Evolutionary conservation across 2,888 invertebrate species (phyloP), one percentile per base, ranked within the genome.

Genomic region (Sesamia inferens): DNA sequence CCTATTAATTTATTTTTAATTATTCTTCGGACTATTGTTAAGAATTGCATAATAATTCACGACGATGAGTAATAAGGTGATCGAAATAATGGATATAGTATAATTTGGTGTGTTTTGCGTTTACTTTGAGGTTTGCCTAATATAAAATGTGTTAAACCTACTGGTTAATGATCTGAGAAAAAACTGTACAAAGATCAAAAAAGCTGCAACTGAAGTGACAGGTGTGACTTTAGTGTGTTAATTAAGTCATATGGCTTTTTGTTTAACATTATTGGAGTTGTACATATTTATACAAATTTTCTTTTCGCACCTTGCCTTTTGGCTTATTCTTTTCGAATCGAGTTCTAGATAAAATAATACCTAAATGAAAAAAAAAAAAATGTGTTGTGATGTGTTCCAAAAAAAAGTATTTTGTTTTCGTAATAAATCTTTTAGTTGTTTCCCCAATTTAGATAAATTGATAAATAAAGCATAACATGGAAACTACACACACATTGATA

Each of bases 401-500:
- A 65, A 74, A 74, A n/a, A 31, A 31, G 31, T 31, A 51, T 13
- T 47, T 64, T 65, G 22, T 48, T 55, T 76, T 54, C 2, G 39
- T 67, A 58, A 48, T 72, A 79, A 61, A 55, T 59, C 31, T 62
- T 58, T 44, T 6, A 55, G 57, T 62, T 55, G 58, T 16, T 71
- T 64, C 54, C 48, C 48, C 51, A 78, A 82, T 82, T 59, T 81
- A 81, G 71, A 79, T 79, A 77, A 39, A 13, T 47, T n/a, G 4
- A 24, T 10, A 73, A 42, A 54, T 54, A 65, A 5, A 57, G n/a
- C 11, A 48, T 54, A 22, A n/a, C 22, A 76, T 16, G 42, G 63
- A 71, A 51, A 54, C 48, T 57, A 42, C 42, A 67, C 5, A 61
- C 11, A 75, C 44, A 55, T 1, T 39, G 76, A 78, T 82, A 71